Evolutionary conservation across 2,113 vertebrate genomes (phyloP), one percentile per base, ranked within the genome.

Genomic region (Rana temporaria): DNA sequence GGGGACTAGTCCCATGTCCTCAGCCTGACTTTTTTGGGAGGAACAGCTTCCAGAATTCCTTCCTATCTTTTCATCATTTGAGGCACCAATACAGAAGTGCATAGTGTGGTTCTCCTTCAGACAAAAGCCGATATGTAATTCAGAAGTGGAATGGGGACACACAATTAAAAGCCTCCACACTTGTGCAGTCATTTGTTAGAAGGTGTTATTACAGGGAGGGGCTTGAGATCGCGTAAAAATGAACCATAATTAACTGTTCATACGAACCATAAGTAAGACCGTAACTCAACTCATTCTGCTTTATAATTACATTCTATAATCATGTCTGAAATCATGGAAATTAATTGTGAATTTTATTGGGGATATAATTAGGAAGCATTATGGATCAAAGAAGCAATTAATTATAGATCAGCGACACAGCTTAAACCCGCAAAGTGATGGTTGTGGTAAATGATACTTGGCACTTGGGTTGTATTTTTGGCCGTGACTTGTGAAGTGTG

Each of bases 321-420:
- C 79, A 62, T 30, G 59, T 19, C 59, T 62, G 68, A 81, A 72
- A 72, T 81, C 79, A 55, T 64, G 79, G 79, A 81, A 81, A 81
- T 81, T 81, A 81, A 81, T 81, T 72, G 79, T 57, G 67, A 57
- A 81, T 81, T 81, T 81, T 81, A 81, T 81, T 81, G 79, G 79
- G 79, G 79, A 71, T 81, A 63, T 81, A 81, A 81, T 81, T 81
- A 81, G 79, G 67, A 72, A 81, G 42, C 79, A 71, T 72, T 81
- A 81, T 81, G 79, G 79, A 72, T 81, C 79, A 72, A 48, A 81
- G 68, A 70, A 81, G 68, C 59, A 53, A 63, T 81, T 81, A 81
- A 81, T 81, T 81, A 72, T 81, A 72, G 79, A 81, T 71, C 68
- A 81, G 57, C 26, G 59, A 63, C 69, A 48, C 60, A 52, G 59